These are phyloP conservation scores for Myocastor coypus DNA, from an alignment of 2,113 vertebrate genomes.

Conservation along the genomic window DNA sequence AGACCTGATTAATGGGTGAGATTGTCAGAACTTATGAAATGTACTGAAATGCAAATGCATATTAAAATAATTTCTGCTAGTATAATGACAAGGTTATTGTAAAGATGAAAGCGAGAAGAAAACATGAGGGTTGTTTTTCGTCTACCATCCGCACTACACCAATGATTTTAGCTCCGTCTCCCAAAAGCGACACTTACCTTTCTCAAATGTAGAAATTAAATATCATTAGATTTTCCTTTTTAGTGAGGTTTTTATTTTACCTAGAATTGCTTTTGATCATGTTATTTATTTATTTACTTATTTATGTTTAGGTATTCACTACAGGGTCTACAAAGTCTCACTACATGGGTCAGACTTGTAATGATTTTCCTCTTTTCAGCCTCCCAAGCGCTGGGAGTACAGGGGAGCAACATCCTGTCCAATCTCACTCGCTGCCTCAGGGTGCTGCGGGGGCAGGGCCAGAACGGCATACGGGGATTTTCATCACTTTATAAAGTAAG, in stretches of 20 bases:
- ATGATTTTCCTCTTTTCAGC: too few relatives aligned
- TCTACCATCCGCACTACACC: neutral
- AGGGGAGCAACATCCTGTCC: too few relatives aligned
- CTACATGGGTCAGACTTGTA: too few relatives aligned
- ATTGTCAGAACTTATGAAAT: neutral
- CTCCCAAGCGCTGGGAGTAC: too few relatives aligned
- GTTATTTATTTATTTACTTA: too few relatives aligned
- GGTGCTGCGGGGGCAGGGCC: too few relatives aligned
- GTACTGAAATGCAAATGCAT: neutral
- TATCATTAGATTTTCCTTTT: neutral
- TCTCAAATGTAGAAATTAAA: neutral
- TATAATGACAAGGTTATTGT: neutral
- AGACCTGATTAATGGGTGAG: neutral
- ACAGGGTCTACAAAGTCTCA: too few relatives aligned
- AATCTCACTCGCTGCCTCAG: too few relatives aligned
- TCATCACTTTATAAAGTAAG: neutral
- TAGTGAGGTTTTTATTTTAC: neutral
- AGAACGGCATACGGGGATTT: neutral
- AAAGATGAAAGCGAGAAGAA: neutral
- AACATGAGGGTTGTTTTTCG: neutral
- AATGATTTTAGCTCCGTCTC: neutral
- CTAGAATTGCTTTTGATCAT: neutral
- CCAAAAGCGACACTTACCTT: neutral
- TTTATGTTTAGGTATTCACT: too few relatives aligned
- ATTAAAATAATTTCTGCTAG: neutral